Base-by-base conservation (phyloP, 1,140 invertebrate genomes). In the Armadillidium nasatum region DNA sequence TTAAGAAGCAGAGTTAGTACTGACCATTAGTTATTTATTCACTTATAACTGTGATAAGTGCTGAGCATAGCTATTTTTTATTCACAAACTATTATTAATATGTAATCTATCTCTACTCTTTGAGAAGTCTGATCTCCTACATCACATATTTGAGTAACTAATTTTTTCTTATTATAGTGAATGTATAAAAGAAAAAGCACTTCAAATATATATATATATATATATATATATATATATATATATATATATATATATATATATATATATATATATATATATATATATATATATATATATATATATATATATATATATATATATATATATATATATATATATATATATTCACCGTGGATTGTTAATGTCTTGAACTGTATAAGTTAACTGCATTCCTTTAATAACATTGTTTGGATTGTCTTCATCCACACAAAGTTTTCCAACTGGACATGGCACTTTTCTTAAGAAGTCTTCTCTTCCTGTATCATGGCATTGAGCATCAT, bases 331-430 rank as follows among this genome's bases (percentile, higher is more conserved):
- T 33, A 33, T 33, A 33, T 33, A 33, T 33, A 33, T 33, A 33
- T 33, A 33, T 33, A 33, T 6, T 33, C 88, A 95, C 92, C 94
- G 92, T 74, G 96, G 94, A 83, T 96, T 91, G 81, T 90, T 90
- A 73, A 91, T 88, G 85, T 98, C 91, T 83, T 93, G 89, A 77
- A 98, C 92, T 72, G 92, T 91, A 86, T 94, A 97, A 3, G 96
- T 98, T 84, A 99, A 96, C 85, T 98, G 96, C 85, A 92, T 89
- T 72, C 89, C 90, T 81, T 90, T 89, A 0, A 98, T 87, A 0
- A 98, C 93, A 88, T 93, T 93, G 83, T 87, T 88, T 13, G 92
- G 88, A 73, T 89, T 88, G 84, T 94, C 94, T 86, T 98, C 95
- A 86, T 97, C 95, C 23, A 88, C 83, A 85, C 96, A 98, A 4